Evolutionary conservation across 2,797 vertebrate genomes (phyloP), one percentile per base, ranked within the genome.

Genomic region (Pseudochromis fuscus): DNA sequence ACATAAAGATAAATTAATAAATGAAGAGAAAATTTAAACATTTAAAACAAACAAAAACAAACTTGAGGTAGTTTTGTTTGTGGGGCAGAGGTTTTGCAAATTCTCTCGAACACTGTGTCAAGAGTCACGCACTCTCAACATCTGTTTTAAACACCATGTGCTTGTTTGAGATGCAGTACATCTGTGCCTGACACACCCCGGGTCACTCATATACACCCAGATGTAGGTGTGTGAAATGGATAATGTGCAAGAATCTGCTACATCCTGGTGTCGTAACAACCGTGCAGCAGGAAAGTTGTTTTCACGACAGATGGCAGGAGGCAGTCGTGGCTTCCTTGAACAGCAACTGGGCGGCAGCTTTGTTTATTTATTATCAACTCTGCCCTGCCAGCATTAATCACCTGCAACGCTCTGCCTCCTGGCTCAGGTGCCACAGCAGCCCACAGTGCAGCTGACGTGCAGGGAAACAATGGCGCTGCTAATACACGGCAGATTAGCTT

Each of bases 271-370:
- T n/a, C n/a, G n/a, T n/a, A n/a, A n/a, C n/a, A n/a, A n/a, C n/a
- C 5, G 58, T 25, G 35, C 69, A 65, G 65, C 57, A 69, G 71
- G 65, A 38, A 67, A 70, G 52, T 77, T 72, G 77, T 81, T 69
- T 74, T 82, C 75, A 74, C 50, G 67, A 66, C 91, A 93, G 89
- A 91, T 92, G 88, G 88, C 77, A 30, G 49, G 62, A 81, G 64
- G 52, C 56, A 48, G 59, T 69, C 49, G 11, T 40, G 11, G 55
- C 68, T 72, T 82, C 61, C 37, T 56, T 55, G 5, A 67, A 63
- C 75, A 82, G 67, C 75, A 56, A 75, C 75, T 40, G 67, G 67
- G 65, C 30, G 51, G 59, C 76, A 59, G 35, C 16, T 88, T 81
- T 75, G 68, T 88, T 90, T 86, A 72, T 91, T 90, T 88, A 77